phyloP scores from a whole-genome alignment of 2,797 vertebrate genomes.

The Paramormyrops hopkinsi region DNA sequence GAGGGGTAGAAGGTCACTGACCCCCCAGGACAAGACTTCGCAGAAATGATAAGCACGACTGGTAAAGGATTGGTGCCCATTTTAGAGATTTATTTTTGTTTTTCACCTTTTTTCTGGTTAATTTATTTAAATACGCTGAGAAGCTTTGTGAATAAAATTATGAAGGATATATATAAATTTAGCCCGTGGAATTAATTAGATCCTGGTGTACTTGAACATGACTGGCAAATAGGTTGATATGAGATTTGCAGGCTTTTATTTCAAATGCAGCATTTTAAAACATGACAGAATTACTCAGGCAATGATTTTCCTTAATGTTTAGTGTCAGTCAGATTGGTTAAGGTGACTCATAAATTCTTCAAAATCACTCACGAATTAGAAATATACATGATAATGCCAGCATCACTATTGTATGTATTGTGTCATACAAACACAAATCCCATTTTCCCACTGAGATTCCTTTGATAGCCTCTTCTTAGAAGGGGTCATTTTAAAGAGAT shows the following conservation, averaged over 20 bases:
- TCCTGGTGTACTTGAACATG: neutral
- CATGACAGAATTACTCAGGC: neutral
- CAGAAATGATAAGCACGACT: slow-evolving; percentile 64
- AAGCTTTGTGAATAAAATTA: neutral
- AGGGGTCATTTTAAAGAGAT: slow-evolving; percentile 14
- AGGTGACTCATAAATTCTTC: neutral
- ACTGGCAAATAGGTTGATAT: neutral
- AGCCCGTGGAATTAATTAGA: neutral
- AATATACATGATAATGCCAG: neutral
- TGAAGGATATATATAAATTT: neutral
- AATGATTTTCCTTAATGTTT: neutral
- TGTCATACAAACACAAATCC: neutral
- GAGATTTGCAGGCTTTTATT: neutral
- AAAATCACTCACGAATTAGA: neutral
- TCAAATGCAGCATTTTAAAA: neutral
- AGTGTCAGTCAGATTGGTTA: neutral
- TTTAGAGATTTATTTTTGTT: slow-evolving; percentile 32
- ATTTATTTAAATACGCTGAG: neutral
- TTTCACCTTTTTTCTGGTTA: neutral
- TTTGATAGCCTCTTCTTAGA: neutral
- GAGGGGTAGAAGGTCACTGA: slow-evolving; percentile 66
- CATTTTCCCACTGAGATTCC: neutral
- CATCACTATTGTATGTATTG: neutral
- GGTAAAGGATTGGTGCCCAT: slow-evolving; percentile 52
- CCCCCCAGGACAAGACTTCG: slow-evolving; percentile 66